Percentiles rank a stretch among this genome's conserved stretches.
Conservation (phyloP, 2,797 vertebrate genomes). For the Gorsachius magnificus region DNA sequence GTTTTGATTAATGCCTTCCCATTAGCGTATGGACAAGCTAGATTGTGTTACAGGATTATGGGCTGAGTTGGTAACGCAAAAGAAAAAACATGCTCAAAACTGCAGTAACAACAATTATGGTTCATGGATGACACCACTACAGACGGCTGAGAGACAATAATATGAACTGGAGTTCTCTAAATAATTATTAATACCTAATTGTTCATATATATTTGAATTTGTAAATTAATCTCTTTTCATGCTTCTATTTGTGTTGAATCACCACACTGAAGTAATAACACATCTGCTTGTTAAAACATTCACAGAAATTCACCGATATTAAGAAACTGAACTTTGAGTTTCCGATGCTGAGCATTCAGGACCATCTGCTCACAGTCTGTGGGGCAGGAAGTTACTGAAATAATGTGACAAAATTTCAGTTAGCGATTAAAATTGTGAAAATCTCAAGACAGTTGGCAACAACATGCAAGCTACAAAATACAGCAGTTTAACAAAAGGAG, state of each 20-base stretch:
- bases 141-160: background rate
- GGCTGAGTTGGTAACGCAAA: background rate
- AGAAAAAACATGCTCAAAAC: background rate
- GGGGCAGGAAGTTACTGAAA: background rate
- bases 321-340: background rate
- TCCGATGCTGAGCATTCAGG: background rate
- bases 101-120: background rate
- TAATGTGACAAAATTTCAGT: background rate
- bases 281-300: background rate
- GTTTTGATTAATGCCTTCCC: slow-evolving; percentile 48
- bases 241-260: background rate
- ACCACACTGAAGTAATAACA: background rate
- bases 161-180: background rate
- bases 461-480: background rate
- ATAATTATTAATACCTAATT: background rate
- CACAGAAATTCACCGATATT: background rate
- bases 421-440: background rate
- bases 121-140: background rate
- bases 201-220: background rate
- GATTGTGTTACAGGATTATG: background rate
- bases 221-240: background rate
- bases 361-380: background rate
- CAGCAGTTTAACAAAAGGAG: background rate
- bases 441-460: background rate
- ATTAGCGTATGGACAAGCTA: slow-evolving; percentile 18